phyloP scores from a whole-genome alignment of 2,888 invertebrate genomes.

The Perizoma affinitatum region DNA sequence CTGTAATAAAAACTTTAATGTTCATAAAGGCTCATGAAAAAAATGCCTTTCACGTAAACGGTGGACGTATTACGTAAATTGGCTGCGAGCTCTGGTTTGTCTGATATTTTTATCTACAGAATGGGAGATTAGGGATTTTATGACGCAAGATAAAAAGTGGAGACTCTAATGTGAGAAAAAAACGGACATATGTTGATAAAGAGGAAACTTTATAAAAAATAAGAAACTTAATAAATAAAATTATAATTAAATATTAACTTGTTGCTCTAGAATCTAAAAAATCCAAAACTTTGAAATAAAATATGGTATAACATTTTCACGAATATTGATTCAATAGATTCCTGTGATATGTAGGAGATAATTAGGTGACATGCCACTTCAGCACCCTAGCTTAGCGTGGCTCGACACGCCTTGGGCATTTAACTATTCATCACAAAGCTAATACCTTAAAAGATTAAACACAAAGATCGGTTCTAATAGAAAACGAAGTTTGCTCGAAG shows the following conservation, averaged over 20 bases:
- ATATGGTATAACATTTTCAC: too few relatives aligned
- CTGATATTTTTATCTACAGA: slow-evolving; percentile 31
- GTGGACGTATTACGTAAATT: slow-evolving; percentile 34
- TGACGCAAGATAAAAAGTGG: slow-evolving; percentile 18
- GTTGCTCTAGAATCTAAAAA: too few relatives aligned
- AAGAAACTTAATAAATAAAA: too few relatives aligned
- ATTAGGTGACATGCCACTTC: too few relatives aligned
- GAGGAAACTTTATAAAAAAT: too few relatives aligned
- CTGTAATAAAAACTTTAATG: slow-evolving; percentile 60
- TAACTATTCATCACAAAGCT: slow-evolving; percentile 4
- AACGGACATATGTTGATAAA: background rate
- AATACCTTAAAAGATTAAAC: slow-evolving; percentile 12
- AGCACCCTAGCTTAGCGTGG: too few relatives aligned
- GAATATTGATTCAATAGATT: too few relatives aligned
- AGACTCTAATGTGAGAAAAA: background rate
- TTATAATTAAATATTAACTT: too few relatives aligned
- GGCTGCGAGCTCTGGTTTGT: slow-evolving; percentile 32
- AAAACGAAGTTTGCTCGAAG: slow-evolving; percentile 25
- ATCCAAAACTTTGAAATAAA: too few relatives aligned
- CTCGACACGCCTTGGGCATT: background rate
- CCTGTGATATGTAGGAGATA: too few relatives aligned
- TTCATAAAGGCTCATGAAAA: slow-evolving; percentile 51
- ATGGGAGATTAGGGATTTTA: slow-evolving; percentile 18
- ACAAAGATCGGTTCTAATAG: slow-evolving; percentile 20
- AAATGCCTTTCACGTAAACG: slow-evolving; percentile 43